A percentile compares a stretch with the other conserved stretches of the same genome.
phyloP scores from a whole-genome alignment of 2,888 invertebrate species.

The Pediacus dermestoides region DNA sequence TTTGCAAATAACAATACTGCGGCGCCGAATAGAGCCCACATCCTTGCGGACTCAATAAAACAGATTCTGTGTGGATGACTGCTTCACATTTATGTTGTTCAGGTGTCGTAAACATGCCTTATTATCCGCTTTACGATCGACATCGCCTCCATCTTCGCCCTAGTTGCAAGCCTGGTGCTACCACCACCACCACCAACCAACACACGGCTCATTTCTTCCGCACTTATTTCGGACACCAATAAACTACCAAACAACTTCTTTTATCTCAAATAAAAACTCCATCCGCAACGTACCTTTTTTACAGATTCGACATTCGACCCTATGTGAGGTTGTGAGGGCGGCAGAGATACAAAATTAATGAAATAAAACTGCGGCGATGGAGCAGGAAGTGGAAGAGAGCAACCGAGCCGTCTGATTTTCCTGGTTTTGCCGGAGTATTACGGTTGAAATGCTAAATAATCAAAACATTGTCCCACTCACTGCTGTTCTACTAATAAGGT shows the following conservation, averaged over 20 bases:
- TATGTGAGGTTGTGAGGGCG: no score
- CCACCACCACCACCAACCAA: background rate
- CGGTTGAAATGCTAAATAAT: no score
- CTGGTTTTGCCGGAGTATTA: no score
- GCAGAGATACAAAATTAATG: no score
- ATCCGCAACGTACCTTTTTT: slow-evolving; percentile 2
- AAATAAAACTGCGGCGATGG: no score
- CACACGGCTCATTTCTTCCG: slow-evolving; percentile 31
- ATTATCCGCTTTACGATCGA: slow-evolving; percentile 46
- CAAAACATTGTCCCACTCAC: no score
- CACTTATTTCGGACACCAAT: slow-evolving; percentile 41
- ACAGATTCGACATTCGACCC: no score
- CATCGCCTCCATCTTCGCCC: slow-evolving; percentile 25
- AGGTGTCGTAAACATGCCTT: slow-evolving; percentile 48
- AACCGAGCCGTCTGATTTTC: no score
- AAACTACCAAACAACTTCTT: slow-evolving; percentile 34
- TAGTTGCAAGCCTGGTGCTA: background rate
- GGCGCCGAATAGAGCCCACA: no score
- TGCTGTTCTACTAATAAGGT: no score
- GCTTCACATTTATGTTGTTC: slow-evolving; percentile 43
- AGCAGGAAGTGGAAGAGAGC: no score
- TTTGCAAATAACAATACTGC: no score
- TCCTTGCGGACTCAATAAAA: slow-evolving; percentile 1
- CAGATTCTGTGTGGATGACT: slow-evolving; percentile 32
- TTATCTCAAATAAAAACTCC: slow-evolving; percentile 7